These are phyloP conservation scores for Stenopsyche tienmushanensis DNA, from an alignment of 1,140 invertebrate genomes.

Conservation along the genomic window DNA sequence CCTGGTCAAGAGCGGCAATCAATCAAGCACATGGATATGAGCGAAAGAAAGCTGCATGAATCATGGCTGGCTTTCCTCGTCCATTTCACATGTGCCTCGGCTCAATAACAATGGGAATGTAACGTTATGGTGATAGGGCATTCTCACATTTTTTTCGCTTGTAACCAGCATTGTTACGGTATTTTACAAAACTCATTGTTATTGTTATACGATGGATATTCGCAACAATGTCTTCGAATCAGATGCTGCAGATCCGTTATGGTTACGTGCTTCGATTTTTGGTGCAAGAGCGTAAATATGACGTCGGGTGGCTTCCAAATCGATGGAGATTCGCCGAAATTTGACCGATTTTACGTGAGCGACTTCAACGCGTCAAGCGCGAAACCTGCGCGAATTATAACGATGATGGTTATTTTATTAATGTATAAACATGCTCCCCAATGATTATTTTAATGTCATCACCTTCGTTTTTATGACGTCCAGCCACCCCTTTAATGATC, in stretches of 20 bases:
- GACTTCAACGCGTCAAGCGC: background rate
- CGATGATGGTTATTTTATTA: too few relatives aligned
- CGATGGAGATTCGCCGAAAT: too few relatives aligned
- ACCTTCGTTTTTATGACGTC: too few relatives aligned
- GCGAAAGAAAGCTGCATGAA: background rate
- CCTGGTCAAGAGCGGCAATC: too few relatives aligned
- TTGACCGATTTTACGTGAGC: too few relatives aligned
- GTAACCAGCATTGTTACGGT: conserved; percentile 25
- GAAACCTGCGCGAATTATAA: background rate
- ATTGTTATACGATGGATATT: conserved; percentile 9
- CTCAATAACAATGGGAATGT: conserved; percentile 20
- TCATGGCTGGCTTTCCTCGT: conserved; percentile 4
- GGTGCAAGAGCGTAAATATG: background rate
- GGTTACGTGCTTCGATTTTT: conserved; percentile 8
- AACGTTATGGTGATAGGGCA: conserved; percentile 21
- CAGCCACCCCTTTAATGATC: too few relatives aligned
- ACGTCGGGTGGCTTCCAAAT: background rate
- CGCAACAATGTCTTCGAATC: conserved; percentile 13
- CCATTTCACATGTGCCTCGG: conserved; percentile 7
- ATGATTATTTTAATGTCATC: too few relatives aligned
- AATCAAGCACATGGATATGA: background rate
- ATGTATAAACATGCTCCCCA: too few relatives aligned
- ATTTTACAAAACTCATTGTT: conserved; percentile 30
- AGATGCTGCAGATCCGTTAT: conserved; percentile 18
- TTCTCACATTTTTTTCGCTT: conserved; percentile 25